These are phyloP conservation scores for Ectobius pallidus DNA, from an alignment of 2,888 invertebrate genomes.

Conservation along the genomic window DNA sequence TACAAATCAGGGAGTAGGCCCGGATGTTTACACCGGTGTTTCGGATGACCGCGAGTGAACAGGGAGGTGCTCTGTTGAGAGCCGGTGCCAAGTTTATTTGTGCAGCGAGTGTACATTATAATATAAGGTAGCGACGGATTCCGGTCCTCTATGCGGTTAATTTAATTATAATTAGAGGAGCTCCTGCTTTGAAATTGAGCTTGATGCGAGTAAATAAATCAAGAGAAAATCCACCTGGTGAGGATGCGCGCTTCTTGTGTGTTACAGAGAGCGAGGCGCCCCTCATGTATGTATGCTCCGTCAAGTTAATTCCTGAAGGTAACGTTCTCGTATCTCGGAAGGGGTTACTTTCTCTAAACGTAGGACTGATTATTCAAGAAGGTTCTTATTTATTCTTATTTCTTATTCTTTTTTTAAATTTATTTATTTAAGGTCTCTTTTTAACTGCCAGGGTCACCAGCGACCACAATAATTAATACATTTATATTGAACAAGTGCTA, in stretches of 20 bases:
- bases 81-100: slow-evolving; percentile 15
- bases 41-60: background rate
- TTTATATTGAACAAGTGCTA: too few species aligned
- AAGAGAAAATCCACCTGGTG: slow-evolving; percentile 41
- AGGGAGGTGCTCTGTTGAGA: background rate
- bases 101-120: slow-evolving; percentile 26
- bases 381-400: too few species aligned
- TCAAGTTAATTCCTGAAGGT: too few species aligned
- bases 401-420: too few species aligned
- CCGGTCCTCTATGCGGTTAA: slow-evolving; percentile 44
- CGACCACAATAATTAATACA: too few species aligned
- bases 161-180: slow-evolving; percentile 45
- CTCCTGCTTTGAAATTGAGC: slow-evolving; percentile 46
- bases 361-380: too few species aligned
- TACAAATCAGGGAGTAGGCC: background rate
- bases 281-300: too few species aligned
- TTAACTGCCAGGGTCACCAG: too few species aligned
- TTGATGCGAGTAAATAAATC: slow-evolving; percentile 46
- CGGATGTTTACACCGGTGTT: background rate
- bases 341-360: too few species aligned
- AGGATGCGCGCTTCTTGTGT: too few species aligned
- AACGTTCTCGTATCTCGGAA: too few species aligned
- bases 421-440: too few species aligned
- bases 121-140: slow-evolving; percentile 37
- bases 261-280: slow-evolving; percentile 9